Evolutionary conservation across 2,113 vertebrate species (phyloP).

Genomic region (Phalacrocorax carbo): DNA sequence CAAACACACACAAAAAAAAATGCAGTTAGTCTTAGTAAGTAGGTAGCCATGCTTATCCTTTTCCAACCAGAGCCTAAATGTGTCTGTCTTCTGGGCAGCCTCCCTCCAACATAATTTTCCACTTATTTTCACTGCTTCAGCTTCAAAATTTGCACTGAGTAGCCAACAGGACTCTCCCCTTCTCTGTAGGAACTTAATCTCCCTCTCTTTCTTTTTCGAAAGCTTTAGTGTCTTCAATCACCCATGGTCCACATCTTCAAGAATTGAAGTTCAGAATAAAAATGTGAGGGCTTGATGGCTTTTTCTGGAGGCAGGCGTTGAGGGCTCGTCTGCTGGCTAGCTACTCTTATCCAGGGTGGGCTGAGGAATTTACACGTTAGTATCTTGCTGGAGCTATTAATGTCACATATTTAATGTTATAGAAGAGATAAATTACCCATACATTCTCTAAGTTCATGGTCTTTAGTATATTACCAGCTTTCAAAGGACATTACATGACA

Average conservation of each 20-base stretch:
- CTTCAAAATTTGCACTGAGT: neutral
- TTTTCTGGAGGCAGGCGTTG: neutral
- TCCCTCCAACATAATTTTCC: neutral
- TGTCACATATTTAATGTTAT: neutral
- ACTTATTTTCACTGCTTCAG: neutral
- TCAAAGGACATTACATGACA: neutral
- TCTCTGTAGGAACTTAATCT: neutral
- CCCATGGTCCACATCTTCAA: neutral
- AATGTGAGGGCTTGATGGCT: neutral
- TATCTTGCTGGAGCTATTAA: neutral
- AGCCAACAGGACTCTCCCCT: neutral
- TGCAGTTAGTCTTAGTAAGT: neutral
- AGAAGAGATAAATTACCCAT: neutral
- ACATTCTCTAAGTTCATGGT: neutral
- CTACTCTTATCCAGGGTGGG: neutral
- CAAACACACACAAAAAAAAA: neutral
- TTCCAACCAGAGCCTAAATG: neutral
- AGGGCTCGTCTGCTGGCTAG: neutral
- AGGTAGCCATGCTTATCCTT: neutral
- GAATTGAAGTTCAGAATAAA: neutral
- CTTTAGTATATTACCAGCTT: neutral
- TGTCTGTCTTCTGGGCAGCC: neutral
- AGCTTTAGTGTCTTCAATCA: neutral
- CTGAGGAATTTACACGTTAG: neutral
- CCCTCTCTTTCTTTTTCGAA: neutral